A percentile compares a stretch with the other conserved stretches of the same genome.
Evolutionary conservation across 2,797 vertebrate genomes (phyloP).

Genomic region (Myioborus melanocephalus): DNA sequence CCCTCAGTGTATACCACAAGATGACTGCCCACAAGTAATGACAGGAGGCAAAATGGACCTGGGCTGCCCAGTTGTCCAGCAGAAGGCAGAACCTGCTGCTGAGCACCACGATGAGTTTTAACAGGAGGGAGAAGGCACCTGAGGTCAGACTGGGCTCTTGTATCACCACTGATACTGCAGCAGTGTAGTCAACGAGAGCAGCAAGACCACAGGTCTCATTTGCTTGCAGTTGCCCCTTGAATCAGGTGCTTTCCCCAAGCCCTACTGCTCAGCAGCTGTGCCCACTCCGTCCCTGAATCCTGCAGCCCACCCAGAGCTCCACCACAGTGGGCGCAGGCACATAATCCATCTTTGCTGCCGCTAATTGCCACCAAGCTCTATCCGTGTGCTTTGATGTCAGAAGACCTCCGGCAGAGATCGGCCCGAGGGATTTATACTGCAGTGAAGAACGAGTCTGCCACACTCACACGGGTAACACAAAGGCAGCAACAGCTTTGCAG

Average conservation of each 20-base stretch:
- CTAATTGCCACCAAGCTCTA: neutral
- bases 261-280: neutral
- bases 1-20: neutral
- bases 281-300: neutral
- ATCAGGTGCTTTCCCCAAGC: neutral
- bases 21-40: neutral
- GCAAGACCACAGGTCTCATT: neutral
- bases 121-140: neutral
- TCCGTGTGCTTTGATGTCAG: neutral
- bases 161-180: neutral
- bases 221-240: neutral
- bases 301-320: neutral
- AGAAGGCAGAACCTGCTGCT: neutral
- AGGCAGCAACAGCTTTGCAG: neutral
- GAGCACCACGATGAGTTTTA: neutral
- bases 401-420: neutral
- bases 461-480: neutral
- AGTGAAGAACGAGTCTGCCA: neutral
- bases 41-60: fast-evolving
- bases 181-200: neutral
- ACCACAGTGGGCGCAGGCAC: neutral
- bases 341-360: neutral
- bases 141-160: neutral
- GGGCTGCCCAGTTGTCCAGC: neutral
- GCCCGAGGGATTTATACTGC: neutral